Evolutionary conservation across 2,888 invertebrate genomes (phyloP), one percentile per base, ranked within the genome.

Genomic region (Calameuta filiformis): DNA sequence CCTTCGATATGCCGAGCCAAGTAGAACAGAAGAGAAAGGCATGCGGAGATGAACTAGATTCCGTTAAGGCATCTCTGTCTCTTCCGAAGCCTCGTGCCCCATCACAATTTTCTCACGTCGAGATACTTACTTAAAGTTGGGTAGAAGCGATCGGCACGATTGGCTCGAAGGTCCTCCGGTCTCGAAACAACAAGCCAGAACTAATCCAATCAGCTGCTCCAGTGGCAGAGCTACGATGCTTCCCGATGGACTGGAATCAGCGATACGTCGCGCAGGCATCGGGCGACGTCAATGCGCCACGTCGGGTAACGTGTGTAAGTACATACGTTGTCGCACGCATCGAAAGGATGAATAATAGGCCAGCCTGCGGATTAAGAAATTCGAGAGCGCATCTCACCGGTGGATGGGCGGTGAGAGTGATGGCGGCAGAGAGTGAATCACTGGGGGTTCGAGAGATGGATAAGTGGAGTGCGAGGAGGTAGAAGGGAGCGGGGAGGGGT

Each of bases 11-110:
- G 15, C 15, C 23, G 34, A 84, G 87, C 86, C 86, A 91, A 91
- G 91, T 91, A 89, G 91, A 89, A 91, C 91, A 91, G 87, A 91
- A 91, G 91, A 91, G 91, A 91, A 91, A 91, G 91, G 91, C 87
- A 86, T 85, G 83, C 86, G 86, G 89, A 90, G 90, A 90, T 91
- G 91, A 90, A 91, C 91, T 91, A 91, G 90, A 90, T 91, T 91
- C 84, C 82, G 80, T 40, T 40, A 15, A 40, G 35, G 74, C 69
- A 75, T 68, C 68, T 75, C 80, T 73, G 79, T 82, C 80, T 81
- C 83, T 83, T 80, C 82, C 81, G 71, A 76, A 77, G 82, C 79
- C 79, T 77, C 76, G 79, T 74, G 78, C 79, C 79, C 73, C 75
- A 73, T 81, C 75, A 79, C 75, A 68, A 76, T 78, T 78, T 76